Percentiles rank a stretch among this genome's conserved stretches.
Conservation (phyloP, 2,888 invertebrate genomes). For the Amorpha juglandis region DNA sequence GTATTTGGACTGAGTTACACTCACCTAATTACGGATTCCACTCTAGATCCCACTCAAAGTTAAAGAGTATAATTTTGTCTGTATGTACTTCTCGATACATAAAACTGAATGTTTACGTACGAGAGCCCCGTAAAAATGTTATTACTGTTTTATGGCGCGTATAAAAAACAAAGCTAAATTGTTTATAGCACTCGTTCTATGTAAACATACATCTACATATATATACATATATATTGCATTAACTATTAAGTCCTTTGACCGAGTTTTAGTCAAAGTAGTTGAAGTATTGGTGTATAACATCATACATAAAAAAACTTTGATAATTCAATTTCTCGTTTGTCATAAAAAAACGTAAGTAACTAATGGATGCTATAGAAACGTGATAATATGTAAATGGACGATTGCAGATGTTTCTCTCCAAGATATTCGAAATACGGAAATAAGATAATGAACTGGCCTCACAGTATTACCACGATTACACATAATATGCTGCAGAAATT, state of each 20-base stretch:
- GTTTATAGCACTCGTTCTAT: slow-evolving; percentile 10
- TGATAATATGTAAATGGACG: no score
- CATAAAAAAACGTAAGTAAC: no score
- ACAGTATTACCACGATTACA: no score
- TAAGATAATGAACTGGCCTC: no score
- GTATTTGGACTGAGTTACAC: neutral
- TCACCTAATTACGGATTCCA: slow-evolving; percentile 16
- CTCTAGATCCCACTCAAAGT: slow-evolving; percentile 1
- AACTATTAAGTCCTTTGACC: slow-evolving; percentile 9
- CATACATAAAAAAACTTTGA: neutral
- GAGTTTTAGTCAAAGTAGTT: neutral
- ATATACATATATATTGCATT: no score
- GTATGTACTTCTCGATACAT: slow-evolving; percentile 18
- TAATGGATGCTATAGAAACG: no score
- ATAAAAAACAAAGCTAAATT: slow-evolving; percentile 22
- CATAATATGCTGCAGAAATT: no score
- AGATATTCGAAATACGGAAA: no score
- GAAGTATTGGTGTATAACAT: neutral
- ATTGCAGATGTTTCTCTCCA: no score
- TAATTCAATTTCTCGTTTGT: neutral
- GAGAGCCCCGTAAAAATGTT: slow-evolving; percentile 18
- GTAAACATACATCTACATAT: slow-evolving; percentile 1
- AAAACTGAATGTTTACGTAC: slow-evolving; percentile 17
- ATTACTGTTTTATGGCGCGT: slow-evolving; percentile 16
- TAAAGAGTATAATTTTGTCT: slow-evolving; percentile 7